Percentiles rank a stretch among this genome's conserved stretches.
Evolutionary conservation across 2,797 vertebrate genomes (phyloP).

Genomic region (Epinephelus malabaricus): DNA sequence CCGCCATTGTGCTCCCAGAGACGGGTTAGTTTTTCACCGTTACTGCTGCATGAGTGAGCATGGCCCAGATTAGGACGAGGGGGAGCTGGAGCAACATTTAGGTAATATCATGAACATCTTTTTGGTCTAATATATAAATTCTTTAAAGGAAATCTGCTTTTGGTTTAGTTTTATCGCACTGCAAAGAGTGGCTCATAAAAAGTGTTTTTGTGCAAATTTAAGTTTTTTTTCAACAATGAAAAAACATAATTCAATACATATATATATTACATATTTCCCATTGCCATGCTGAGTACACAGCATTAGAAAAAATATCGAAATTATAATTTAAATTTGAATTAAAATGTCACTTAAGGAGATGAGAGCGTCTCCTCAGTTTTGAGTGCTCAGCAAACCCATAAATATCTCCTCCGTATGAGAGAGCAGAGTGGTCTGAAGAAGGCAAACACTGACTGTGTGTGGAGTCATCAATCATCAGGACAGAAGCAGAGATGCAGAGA

Average conservation of each 20-base stretch:
- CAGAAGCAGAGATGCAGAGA: conserved; percentile 10
- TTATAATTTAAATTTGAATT: background rate
- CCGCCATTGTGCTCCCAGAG: conserved; percentile 95
- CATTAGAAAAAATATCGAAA: background rate
- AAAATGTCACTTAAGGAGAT: background rate
- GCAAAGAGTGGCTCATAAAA: background rate
- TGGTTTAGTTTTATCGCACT: background rate
- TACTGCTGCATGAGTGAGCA: conserved; percentile 95
- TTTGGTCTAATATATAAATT: background rate
- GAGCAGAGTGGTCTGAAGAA: conserved; percentile 61
- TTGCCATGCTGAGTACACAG: background rate
- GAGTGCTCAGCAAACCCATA: conserved; percentile 82
- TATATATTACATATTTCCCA: too few relatives aligned
- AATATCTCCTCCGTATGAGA: conserved; percentile 66
- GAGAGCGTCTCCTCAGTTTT: conserved; percentile 50
- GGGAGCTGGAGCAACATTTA: conserved; percentile 35
- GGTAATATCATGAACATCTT: conserved; percentile 29
- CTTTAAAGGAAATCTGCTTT: background rate
- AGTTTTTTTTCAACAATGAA: background rate
- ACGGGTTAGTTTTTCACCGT: conserved; percentile 99
- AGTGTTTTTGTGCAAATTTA: background rate
- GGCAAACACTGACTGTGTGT: conserved; percentile 75
- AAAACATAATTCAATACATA: background rate
- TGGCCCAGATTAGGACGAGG: conserved; percentile 75
- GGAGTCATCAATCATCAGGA: conserved; percentile 76